A percentile compares a stretch with the other conserved stretches of the same genome.
Evolutionary conservation across 2,888 invertebrate species (phyloP).

Genomic region (Chalcosyrphus nemorum): DNA sequence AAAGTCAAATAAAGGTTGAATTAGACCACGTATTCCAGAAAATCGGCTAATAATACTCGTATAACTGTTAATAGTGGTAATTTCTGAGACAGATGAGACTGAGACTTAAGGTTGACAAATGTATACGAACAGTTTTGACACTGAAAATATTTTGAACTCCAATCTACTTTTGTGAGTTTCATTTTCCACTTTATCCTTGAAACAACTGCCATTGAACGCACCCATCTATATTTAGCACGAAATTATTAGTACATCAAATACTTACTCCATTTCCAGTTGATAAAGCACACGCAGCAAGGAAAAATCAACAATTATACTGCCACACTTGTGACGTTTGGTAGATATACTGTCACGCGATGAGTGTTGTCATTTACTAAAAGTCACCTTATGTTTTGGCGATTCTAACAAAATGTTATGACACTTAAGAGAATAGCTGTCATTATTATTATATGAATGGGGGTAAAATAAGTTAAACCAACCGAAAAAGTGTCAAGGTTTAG

Average conservation of each 20-base stretch:
- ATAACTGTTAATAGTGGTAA: no score
- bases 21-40: background rate
- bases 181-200: no score
- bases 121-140: no score
- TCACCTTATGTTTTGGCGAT: background rate
- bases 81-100: no score
- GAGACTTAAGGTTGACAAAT: no score
- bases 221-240: background rate
- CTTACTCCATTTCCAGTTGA: background rate
- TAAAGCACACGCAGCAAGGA: background rate
- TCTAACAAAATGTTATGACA: background rate
- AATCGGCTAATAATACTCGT: no score
- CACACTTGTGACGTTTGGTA: slow-evolving; percentile 2
- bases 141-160: background rate
- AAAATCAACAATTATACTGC: background rate
- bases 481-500: background rate
- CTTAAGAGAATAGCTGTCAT: background rate
- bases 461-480: background rate
- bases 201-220: background rate
- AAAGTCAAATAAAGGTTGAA: background rate
- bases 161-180: no score
- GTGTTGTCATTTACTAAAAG: background rate
- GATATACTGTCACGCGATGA: slow-evolving; percentile 14
- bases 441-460: background rate
- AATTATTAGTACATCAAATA: background rate